Evolutionary conservation across 2,113 vertebrate species (phyloP), one percentile per base, ranked within the genome.

Genomic region (Tringa solitaria): DNA sequence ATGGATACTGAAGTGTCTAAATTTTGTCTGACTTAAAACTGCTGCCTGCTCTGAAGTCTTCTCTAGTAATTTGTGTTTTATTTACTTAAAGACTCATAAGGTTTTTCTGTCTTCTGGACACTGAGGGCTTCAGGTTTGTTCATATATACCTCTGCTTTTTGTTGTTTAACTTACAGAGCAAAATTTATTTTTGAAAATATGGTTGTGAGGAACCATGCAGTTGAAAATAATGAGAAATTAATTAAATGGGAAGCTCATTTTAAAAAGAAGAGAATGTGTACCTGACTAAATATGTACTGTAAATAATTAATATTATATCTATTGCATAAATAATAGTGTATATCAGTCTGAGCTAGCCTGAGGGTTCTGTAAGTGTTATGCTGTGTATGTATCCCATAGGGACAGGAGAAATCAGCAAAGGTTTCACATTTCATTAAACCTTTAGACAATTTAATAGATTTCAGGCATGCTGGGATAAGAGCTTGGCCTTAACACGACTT

Each of bases 181-280:
- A 70, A 84, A 48, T 35, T 46, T 73, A 13, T 28, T 61, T 45
- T 72, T 76, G 4, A 9, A 88, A 69, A 41, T 59, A 16, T 18
- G 14, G 1, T 37, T 87, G 37, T 21, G 23, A 33, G 20, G 24
- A 80, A 81, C 8, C 2, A 1, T 10, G 57, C 1, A 0, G 18
- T 51, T 46, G 21, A 54, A 70, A 81, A 67, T 33, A 70, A 45
- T 18, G 26, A 87, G 30, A 57, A 79, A 87, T 56, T 23, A 88
- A 81, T 87, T 78, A 63, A 73, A 82, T 9, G 5, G 20, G 33
- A 76, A 89, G 30, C 37, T 82, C n/a, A 46, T 89, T 90, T 85
- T 57, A 68, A 91, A 70, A 39, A 57, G 6, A 41, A 84, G 50
- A 11, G n/a, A 20, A 50, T 30, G 28, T 70, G 20, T 57, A 89